Base-by-base conservation (phyloP, 2,797 vertebrate species). In the Gymnoscopelus microlampas region DNA sequence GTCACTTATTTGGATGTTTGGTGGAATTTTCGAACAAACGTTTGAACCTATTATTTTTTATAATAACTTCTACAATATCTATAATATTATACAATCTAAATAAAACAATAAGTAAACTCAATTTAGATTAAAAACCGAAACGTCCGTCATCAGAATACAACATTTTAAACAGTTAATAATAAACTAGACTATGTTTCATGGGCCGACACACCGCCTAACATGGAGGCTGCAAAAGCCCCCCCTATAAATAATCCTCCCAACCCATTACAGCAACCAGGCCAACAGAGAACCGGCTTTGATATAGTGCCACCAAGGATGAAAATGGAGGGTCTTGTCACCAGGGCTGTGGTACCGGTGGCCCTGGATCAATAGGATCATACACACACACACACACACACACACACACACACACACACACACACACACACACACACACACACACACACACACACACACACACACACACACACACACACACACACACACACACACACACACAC, bases 351-450 rank as follows among this genome's bases (percentile, higher is more conserved):
- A 59, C 72, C 56, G 35, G 24, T 53, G 65, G 51, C 58, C 44
- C 60, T 15, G 65, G 80, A 78, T 85, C 76, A 80, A 81, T 77
- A 53, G 58, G 29, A 74, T 82, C 48, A 12, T 72, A 69, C 66
- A 57, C 13, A 24, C 19, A 60, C 65, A 74, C 54, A 72, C 12
- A 32, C 35, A 49, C 2, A 2, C 26, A 4, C 26, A 4, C 26
- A 29, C 1, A 1, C 6, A 39, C 39, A 8, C 1, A 26, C 6
- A 5, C 39, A 39, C 39, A 39, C 32, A 35, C 32, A 35, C 32
- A 35, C 32, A 35, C 32, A 1, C 2, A 29, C 7, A 6, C 39
- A 44, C 39, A 44, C 19, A 1, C 2, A 29, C 7, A 69, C 66
- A 57, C 13, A 24, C 19, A 60, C 65, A 74, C 54, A 72, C 12